Evolutionary conservation across 2,113 vertebrate species (phyloP), one percentile per base, ranked within the genome.

Genomic region (Xerus inauris): DNA sequence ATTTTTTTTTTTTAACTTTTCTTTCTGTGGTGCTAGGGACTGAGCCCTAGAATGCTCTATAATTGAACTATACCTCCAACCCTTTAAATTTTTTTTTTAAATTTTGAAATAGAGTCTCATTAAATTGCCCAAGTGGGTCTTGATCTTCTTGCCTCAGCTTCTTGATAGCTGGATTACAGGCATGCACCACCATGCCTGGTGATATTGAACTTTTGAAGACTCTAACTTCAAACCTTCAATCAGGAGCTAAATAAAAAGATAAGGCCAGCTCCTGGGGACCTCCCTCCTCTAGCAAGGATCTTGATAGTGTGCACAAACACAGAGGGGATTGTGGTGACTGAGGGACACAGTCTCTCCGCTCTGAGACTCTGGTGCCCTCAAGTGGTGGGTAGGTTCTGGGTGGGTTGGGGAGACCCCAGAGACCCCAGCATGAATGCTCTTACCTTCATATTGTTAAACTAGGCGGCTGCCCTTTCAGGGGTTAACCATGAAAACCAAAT

Each of bases 311-410:
- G 2, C 24, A 47, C 45, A 40, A 32, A 59, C 8, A 47, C 5
- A 32, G 0, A 42, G 30, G 19, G 16, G 45, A 38, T 3, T 35
- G 35, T 8, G 12, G 72, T 40, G 35, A 28, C 8, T 3, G 17
- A 51, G 35, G 51, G 20, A n/a, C 17, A 57, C 16, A 32, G 26
- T n/a, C 35, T 54, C 42, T 32, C 0, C 0, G 35, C 22, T 77
- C 47, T 77, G 84, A 57, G 77, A 47, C 79, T 87, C 40, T 71
- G 59, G 91, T 9, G 51, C 94, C 71, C 94, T 87, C 94, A 81
- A 10, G 75, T 79, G 94, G 90, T 67, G 20, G 30, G 59, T 16
- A 16, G 75, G 91, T 8, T 89, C 64, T 42, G 35, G 64, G 45
- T 49, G 54, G 54, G 54, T 22, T 4, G 71, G 49, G 13, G 30